These are phyloP conservation scores for Puntigrus tetrazona DNA, from an alignment of 2,113 vertebrate genomes.

Conservation along the genomic window DNA sequence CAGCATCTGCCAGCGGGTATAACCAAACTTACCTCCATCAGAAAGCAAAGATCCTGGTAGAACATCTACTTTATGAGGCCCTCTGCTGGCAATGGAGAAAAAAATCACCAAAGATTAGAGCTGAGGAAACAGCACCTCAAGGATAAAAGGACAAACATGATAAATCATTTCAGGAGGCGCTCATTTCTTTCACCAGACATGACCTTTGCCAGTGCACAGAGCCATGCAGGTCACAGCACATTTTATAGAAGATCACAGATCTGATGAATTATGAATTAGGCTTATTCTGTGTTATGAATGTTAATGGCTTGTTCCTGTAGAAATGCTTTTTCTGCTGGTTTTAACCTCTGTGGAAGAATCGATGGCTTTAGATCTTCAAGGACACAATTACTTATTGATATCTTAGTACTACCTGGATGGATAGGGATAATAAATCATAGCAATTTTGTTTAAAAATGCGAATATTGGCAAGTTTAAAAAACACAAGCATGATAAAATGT, in stretches of 20 bases:
- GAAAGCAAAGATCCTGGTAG: not conserved
- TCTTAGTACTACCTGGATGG: not conserved
- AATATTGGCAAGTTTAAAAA: no score
- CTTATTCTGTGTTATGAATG: constrained; percentile 37
- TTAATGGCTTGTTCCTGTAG: constrained; percentile 39
- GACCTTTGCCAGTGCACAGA: constrained; percentile 5
- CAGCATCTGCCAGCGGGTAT: not conserved
- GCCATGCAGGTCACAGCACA: constrained; percentile 44
- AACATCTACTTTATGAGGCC: not conserved
- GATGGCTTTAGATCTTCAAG: constrained; percentile 23
- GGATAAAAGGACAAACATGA: constrained; percentile 31
- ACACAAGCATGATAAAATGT: not conserved
- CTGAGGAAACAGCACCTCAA: constrained; percentile 7
- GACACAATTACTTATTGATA: not conserved
- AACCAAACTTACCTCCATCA: not conserved
- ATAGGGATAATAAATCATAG: not conserved
- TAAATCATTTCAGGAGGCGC: constrained; percentile 43
- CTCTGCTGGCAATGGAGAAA: constrained; percentile 49
- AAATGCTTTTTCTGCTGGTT: constrained; percentile 8
- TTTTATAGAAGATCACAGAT: constrained; percentile 19
- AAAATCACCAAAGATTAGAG: not conserved
- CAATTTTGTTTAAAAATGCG: not conserved
- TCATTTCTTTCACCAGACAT: constrained; percentile 49
- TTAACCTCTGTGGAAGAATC: constrained; percentile 22
- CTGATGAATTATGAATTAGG: constrained; percentile 50